A percentile compares a stretch with the other conserved stretches of the same genome.
These are phyloP conservation scores for Gyrodactylus bullatarudis DNA, from an alignment of 1,140 invertebrate species.

Conservation along the genomic window DNA sequence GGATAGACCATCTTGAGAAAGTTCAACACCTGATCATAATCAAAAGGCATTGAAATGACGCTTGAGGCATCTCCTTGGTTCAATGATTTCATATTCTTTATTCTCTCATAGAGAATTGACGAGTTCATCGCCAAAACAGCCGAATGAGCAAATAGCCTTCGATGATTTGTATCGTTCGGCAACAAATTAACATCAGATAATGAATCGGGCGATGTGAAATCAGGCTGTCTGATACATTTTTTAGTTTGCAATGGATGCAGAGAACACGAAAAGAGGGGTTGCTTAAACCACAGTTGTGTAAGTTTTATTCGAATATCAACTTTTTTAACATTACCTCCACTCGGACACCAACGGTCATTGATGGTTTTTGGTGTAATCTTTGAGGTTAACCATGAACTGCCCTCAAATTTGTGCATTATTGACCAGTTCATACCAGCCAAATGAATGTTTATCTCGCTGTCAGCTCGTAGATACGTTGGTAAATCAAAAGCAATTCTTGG, in stretches of 20 bases:
- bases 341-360: neutral
- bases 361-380: neutral
- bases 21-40: neutral
- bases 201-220: neutral
- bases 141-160: neutral
- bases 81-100: neutral
- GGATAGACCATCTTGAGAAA: constrained; percentile 1
- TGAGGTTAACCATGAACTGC: neutral
- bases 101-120: neutral
- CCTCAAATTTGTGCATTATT: neutral
- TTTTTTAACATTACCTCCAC: neutral
- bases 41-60: neutral
- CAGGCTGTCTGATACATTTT: neutral
- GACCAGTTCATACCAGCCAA: neutral
- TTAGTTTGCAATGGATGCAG: neutral
- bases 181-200: neutral
- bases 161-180: neutral
- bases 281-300: neutral
- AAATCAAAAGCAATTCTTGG: constrained; percentile 1
- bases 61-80: neutral
- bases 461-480: neutral
- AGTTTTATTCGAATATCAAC: neutral
- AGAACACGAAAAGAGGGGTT: neutral
- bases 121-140: neutral
- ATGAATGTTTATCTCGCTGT: neutral